These are phyloP conservation scores for Philereme transversata DNA, from an alignment of 2,888 invertebrate species.

Conservation along the genomic window DNA sequence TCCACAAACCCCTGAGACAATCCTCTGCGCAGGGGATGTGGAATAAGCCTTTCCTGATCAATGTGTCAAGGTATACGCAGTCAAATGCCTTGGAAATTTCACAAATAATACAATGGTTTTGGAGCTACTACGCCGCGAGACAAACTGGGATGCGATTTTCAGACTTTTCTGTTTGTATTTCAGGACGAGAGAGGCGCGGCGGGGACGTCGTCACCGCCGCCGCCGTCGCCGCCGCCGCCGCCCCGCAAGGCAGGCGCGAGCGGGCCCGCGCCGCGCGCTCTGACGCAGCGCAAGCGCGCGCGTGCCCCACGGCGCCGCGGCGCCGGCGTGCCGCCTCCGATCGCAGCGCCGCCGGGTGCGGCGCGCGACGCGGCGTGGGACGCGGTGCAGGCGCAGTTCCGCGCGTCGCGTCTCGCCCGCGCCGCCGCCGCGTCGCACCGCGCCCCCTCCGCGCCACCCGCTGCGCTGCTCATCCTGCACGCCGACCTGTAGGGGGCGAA, in stretches of 20 bases:
- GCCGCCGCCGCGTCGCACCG: conserved; percentile 39
- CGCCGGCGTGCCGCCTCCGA: conserved; percentile 14
- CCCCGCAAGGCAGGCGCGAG: conserved; percentile 14
- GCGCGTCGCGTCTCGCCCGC: conserved; percentile 49
- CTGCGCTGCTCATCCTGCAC: conserved; percentile 68
- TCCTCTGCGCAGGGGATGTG: no score
- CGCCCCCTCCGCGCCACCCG: conserved; percentile 48
- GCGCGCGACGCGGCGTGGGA: conserved; percentile 62
- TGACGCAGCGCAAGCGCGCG: conserved; percentile 9
- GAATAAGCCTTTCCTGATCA: no score
- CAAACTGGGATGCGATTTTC: neutral
- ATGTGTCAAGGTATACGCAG: no score
- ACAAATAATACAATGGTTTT: no score
- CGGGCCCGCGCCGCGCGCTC: conserved; percentile 5
- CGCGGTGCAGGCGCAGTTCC: conserved; percentile 71
- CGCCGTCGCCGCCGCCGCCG: conserved; percentile 30
- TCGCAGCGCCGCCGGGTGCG: conserved; percentile 18
- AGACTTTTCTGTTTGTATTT: conserved; percentile 8
- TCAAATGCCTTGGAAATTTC: no score
- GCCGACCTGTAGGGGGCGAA: conserved; percentile 51
- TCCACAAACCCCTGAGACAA: no score
- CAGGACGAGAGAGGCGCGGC: conserved; percentile 49
- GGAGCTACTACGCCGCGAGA: no score
- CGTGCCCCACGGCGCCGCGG: conserved; percentile 27
- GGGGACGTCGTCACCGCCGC: conserved; percentile 26